These are phyloP conservation scores for Hyaena hyaena DNA, from an alignment of 2,113 vertebrate species.

Conservation along the genomic window DNA sequence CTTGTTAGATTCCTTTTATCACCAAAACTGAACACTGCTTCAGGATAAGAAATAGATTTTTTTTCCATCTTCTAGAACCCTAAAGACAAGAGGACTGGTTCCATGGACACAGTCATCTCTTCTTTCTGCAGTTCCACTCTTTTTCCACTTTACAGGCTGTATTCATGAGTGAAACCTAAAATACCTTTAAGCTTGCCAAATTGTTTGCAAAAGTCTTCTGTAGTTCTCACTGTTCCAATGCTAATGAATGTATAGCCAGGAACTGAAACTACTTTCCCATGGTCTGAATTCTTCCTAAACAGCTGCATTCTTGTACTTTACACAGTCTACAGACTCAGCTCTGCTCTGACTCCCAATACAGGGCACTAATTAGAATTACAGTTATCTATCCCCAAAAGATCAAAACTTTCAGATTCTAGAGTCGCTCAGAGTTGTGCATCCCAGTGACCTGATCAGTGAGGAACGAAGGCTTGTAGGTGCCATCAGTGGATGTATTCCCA, in stretches of 20 bases:
- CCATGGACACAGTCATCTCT: not conserved
- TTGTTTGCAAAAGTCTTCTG: not conserved
- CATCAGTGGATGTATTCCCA: constrained; percentile 93
- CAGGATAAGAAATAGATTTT: not conserved
- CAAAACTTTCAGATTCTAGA: constrained; percentile 30
- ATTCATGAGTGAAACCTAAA: constrained; percentile 39
- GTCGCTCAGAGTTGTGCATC: not conserved
- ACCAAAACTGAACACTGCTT: constrained; percentile 10
- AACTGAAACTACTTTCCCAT: constrained; percentile 33
- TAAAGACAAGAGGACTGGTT: not conserved
- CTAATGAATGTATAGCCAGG: not conserved
- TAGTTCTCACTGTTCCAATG: not conserved
- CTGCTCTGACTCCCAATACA: not conserved
- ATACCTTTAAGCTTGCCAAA: not conserved
- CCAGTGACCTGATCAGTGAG: constrained; percentile 95
- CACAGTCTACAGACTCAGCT: not conserved
- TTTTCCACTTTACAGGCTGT: not conserved
- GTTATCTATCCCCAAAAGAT: not conserved
- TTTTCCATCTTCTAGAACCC: not conserved
- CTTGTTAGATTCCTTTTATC: not conserved
- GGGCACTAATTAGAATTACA: not conserved
- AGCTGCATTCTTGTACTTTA: not conserved
- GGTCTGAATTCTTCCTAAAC: not conserved
- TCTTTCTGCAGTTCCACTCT: not conserved
- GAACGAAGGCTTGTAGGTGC: constrained; percentile 96